These are phyloP conservation scores for Plebejus anna DNA, from an alignment of 2,888 invertebrate species.

Conservation along the genomic window DNA sequence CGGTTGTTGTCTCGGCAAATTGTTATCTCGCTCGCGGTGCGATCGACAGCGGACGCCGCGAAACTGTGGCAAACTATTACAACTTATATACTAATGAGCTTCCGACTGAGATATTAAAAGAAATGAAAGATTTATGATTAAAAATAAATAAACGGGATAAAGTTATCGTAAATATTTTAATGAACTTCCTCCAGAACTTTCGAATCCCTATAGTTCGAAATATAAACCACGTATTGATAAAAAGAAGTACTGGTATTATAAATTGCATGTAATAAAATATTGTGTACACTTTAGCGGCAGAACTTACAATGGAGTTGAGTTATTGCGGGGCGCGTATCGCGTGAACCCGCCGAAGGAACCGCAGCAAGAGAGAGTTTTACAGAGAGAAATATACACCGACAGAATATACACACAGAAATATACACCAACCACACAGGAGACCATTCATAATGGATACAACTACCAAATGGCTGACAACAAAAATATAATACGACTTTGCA, in stretches of 20 bases:
- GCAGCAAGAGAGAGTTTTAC: neutral
- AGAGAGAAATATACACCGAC: neutral
- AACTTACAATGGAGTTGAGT: neutral
- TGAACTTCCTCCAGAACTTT: neutral
- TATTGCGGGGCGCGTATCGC: neutral
- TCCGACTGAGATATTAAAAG: neutral
- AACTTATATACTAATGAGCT: neutral
- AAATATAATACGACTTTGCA: no score
- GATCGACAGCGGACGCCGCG: neutral
- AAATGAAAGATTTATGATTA: no score
- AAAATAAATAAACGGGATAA: no score
- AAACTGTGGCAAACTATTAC: neutral
- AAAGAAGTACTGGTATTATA: neutral
- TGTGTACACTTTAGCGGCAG: neutral
- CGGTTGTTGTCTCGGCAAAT: neutral
- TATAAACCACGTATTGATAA: neutral
- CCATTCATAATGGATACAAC: neutral
- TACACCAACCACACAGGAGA: neutral
- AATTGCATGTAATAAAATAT: slow-evolving; percentile 9
- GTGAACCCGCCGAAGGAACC: neutral
- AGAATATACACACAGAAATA: neutral
- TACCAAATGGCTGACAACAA: neutral
- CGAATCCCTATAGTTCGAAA: neutral
- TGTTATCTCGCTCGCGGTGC: neutral
- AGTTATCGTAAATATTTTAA: no score